phyloP scores from a whole-genome alignment of 2,797 vertebrate genomes.

The Notolabrus celidotus region DNA sequence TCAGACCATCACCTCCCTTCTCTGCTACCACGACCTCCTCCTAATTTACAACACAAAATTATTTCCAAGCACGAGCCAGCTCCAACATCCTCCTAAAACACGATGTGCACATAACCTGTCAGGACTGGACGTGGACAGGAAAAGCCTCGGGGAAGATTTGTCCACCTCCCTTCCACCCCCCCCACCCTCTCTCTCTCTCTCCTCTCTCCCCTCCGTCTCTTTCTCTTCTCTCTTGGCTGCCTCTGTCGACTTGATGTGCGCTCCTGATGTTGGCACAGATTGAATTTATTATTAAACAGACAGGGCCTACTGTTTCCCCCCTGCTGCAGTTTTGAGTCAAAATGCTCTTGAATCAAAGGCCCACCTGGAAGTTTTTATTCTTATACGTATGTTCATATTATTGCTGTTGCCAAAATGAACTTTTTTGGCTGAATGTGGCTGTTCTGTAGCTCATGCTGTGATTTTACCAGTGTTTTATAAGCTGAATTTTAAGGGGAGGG shows the following conservation, averaged over 20 bases:
- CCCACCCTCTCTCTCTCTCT: conserved; percentile 12
- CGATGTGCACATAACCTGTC: conserved; percentile 48
- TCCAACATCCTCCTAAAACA: conserved; percentile 46
- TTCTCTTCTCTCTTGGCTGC: conserved; percentile 68
- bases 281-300: conserved; percentile 73
- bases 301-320: conserved; percentile 49
- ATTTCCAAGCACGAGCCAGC: conserved; percentile 51
- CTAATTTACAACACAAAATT: conserved; percentile 48
- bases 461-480: conserved; percentile 58
- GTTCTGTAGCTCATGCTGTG: conserved; percentile 60
- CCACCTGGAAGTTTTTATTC: conserved; percentile 32
- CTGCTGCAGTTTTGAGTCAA: conserved; percentile 37
- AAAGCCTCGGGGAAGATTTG: conserved; percentile 53
- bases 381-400: conserved; percentile 29
- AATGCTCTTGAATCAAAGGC: conserved; percentile 39
- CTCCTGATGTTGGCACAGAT: conserved; percentile 62
- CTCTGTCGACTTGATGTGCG: conserved; percentile 67
- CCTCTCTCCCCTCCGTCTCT: conserved; percentile 39
- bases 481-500: conserved; percentile 14
- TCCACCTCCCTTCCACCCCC: not conserved
- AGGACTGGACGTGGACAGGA: conserved; percentile 52
- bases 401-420: conserved; percentile 53
- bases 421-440: conserved; percentile 70
- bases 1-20: conserved; percentile 31
- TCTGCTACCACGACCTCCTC: conserved; percentile 37